A percentile compares a stretch with the other conserved stretches of the same genome.
Conservation (phyloP, 1,140 invertebrate species). For the Bathynomus jamesi region DNA sequence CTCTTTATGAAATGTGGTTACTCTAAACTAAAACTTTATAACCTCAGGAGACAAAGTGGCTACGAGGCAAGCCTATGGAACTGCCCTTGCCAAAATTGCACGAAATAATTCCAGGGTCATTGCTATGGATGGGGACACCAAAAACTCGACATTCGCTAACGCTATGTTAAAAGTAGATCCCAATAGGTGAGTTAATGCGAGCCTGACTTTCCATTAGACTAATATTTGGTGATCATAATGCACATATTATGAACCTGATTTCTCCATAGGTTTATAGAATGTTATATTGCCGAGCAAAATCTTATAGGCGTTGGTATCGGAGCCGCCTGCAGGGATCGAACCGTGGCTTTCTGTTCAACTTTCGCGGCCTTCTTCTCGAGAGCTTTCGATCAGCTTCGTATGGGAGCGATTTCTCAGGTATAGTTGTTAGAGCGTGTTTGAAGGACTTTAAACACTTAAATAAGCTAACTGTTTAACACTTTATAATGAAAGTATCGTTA, state of each 20-base stretch:
- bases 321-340: constrained; percentile 74
- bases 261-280: constrained; percentile 74
- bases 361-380: constrained; percentile 93
- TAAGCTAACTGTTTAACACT: too few relatives aligned
- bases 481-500: neutral
- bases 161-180: constrained; percentile 30
- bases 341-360: constrained; percentile 87
- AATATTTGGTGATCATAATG: too few relatives aligned
- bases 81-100: constrained; percentile 78
- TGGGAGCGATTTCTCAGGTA: constrained; percentile 89
- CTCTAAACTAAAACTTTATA: too few relatives aligned
- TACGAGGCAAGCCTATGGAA: constrained; percentile 90
- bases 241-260: too few relatives aligned
- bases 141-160: constrained; percentile 90
- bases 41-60: constrained; percentile 73
- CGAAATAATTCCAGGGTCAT: constrained; percentile 75
- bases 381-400: constrained; percentile 66
- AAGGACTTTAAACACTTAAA: too few relatives aligned
- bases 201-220: too few relatives aligned
- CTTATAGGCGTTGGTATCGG: constrained; percentile 93
- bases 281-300: constrained; percentile 99
- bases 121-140: constrained; percentile 91
- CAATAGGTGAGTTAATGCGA: constrained; percentile 20
- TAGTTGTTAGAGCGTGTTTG: neutral
- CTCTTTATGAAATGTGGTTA: too few relatives aligned